Base-by-base conservation (phyloP, 2,113 vertebrate genomes). In the Lethenteron camtschaticum region DNA sequence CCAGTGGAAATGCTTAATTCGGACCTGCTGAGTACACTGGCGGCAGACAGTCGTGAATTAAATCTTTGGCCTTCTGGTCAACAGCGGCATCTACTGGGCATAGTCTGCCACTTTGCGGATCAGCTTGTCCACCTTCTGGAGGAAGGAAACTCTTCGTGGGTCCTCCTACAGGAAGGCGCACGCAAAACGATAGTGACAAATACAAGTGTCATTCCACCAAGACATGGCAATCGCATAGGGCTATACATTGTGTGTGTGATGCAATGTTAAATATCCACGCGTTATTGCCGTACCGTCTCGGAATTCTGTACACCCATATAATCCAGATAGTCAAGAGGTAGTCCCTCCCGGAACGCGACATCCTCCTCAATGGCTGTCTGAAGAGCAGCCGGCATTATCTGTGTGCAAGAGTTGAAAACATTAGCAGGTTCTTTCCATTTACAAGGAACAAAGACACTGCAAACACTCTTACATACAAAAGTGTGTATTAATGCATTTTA, bases 251-350 rank as follows among this genome's bases (percentile, higher is more conserved):
- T 41, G 41, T 41, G 41, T 41, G 41, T 41, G 41, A 41, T 41
- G 41, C 41, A 6, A 41, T 41, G 41, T 41, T 7, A 41, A 41
- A 41, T 41, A 41, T 41, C 18, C 11, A 58, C 20, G 66, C 56
- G 4, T 20, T n/a, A 16, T 56, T 8, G 8, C 11, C 10, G 72
- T 70, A 79, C 85, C 72, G 75, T 68, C 6, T 96, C 94, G 0
- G 85, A 87, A 74, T 95, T 85, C 76, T 90, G 80, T 0, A 91
- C 86, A 1, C 94, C 94, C 87, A 90, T 96, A 76, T 89, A 96
- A 0, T 77, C 77, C 73, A 95, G 74, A 75, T 88, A 96, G 75
- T 86, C 87, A 57, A 85, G 75, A 12, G 94, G 92, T 69, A 99
- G 83, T 1, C 94, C 94, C 70, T 75, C 80, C 24, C 94, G 81